Percentiles rank a stretch among this genome's conserved stretches.
These are phyloP conservation scores for Phoeniculus purpureus DNA, from an alignment of 2,797 vertebrate genomes.

Conservation along the genomic window DNA sequence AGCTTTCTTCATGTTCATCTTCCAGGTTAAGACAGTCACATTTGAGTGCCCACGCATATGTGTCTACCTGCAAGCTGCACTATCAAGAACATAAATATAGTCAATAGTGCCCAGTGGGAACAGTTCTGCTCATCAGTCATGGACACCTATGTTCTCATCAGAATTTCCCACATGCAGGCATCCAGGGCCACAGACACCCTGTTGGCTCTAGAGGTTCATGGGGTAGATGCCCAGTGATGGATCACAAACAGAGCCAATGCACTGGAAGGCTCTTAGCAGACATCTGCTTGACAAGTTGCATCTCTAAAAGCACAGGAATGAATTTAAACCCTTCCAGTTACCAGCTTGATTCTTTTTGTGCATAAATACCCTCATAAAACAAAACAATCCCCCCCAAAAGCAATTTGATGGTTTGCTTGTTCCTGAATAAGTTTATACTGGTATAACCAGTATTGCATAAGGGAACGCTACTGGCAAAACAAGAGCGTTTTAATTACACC, in stretches of 20 bases:
- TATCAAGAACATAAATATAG: not conserved
- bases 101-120: not conserved
- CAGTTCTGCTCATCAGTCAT: not conserved
- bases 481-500: not conserved
- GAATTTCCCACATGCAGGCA: not conserved
- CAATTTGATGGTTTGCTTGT: not conserved
- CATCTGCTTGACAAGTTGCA: not conserved
- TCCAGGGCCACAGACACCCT: not conserved
- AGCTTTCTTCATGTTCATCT: not conserved
- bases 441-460: not conserved
- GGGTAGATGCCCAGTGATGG: not conserved
- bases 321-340: not conserved
- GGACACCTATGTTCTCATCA: not conserved
- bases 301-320: not conserved
- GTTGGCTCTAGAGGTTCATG: not conserved
- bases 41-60: rapidly evolving
- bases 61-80: not conserved
- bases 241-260: not conserved
- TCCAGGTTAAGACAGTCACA: not conserved
- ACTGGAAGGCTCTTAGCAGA: not conserved
- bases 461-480: not conserved
- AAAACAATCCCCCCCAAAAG: not conserved
- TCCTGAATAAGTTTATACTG: not conserved
- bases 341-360: not conserved
- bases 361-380: not conserved